A percentile compares a stretch with the other conserved stretches of the same genome.
Evolutionary conservation across 2,888 invertebrate species (phyloP).

Genomic region (Subacronicta megacephala): DNA sequence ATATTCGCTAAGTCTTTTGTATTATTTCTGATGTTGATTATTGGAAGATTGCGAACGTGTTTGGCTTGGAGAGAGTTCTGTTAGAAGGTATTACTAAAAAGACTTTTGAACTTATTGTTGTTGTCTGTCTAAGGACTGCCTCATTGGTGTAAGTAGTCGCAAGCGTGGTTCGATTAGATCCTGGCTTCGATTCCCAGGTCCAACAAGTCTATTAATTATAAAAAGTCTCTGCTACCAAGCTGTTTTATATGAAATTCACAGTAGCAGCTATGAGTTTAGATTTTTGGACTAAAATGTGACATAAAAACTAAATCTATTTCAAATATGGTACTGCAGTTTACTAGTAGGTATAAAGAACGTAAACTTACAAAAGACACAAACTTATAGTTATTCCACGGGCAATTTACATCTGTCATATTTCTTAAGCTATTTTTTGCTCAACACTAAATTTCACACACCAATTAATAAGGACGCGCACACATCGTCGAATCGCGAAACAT

Average conservation of each 20-base stretch:
- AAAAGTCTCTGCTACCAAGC: too few species aligned
- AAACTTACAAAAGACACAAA: conserved; percentile 2
- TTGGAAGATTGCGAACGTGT: conserved; percentile 36
- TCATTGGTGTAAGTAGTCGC: too few species aligned
- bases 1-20: conserved; percentile 26
- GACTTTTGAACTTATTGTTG: neutral
- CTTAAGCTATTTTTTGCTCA: conserved; percentile 26
- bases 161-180: too few species aligned
- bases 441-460: conserved; percentile 59
- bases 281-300: too few species aligned
- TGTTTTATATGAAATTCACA: too few species aligned
- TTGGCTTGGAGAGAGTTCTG: neutral
- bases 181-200: too few species aligned
- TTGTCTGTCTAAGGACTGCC: too few species aligned
- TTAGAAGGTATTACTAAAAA: neutral
- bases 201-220: too few species aligned
- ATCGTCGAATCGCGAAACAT: conserved; percentile 56
- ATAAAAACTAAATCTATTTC: neutral
- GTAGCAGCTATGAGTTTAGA: too few species aligned
- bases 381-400: conserved; percentile 5
- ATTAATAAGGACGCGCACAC: conserved; percentile 66
- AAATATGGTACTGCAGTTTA: neutral
- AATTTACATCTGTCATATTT: conserved; percentile 50
- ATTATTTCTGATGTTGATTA: conserved; percentile 45
- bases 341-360: neutral